These are phyloP conservation scores for Drosophila neoperkinsi DNA, from an alignment of 2,888 invertebrate genomes.

Conservation along the genomic window DNA sequence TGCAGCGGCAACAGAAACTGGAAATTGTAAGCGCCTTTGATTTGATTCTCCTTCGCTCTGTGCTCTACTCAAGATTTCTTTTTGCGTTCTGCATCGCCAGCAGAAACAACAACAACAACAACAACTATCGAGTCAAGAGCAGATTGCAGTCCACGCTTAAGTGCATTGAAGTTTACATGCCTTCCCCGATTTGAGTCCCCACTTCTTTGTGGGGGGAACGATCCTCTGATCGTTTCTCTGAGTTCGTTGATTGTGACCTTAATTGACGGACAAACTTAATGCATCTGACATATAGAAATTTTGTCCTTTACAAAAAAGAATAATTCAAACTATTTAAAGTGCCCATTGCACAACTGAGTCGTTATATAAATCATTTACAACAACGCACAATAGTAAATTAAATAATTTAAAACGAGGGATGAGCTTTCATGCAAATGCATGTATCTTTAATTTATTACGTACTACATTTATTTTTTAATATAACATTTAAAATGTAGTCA, in stretches of 20 bases:
- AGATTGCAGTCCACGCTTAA: constrained; percentile 17
- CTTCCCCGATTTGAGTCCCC: constrained; percentile 8
- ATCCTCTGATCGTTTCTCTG: constrained; percentile 31
- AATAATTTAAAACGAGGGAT: not conserved
- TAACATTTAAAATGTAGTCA: not conserved
- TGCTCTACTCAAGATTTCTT: constrained; percentile 50
- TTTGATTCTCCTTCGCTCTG: constrained; percentile 36
- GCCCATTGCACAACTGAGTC: constrained; percentile 3
- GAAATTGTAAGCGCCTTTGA: constrained; percentile 60
- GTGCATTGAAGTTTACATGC: constrained; percentile 17
- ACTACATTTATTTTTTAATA: not conserved
- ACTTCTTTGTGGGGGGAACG: constrained; percentile 17
- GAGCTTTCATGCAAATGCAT: not conserved
- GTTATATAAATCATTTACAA: constrained; percentile 27
- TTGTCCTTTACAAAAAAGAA: constrained; percentile 10
- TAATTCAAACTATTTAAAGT: not conserved
- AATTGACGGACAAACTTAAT: constrained; percentile 33
- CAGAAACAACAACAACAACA: constrained; percentile 12
- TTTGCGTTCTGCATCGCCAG: constrained; percentile 26
- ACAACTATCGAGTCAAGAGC: constrained; percentile 22
- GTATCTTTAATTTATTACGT: not conserved
- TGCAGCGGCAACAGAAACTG: constrained; percentile 65
- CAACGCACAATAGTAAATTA: not conserved
- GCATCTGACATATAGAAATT: not conserved
- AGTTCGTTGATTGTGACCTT: constrained; percentile 22